Percentiles rank a stretch among this genome's conserved stretches.
Evolutionary conservation across 2,888 invertebrate genomes (phyloP).

Genomic region (Pilophorus perplexus): DNA sequence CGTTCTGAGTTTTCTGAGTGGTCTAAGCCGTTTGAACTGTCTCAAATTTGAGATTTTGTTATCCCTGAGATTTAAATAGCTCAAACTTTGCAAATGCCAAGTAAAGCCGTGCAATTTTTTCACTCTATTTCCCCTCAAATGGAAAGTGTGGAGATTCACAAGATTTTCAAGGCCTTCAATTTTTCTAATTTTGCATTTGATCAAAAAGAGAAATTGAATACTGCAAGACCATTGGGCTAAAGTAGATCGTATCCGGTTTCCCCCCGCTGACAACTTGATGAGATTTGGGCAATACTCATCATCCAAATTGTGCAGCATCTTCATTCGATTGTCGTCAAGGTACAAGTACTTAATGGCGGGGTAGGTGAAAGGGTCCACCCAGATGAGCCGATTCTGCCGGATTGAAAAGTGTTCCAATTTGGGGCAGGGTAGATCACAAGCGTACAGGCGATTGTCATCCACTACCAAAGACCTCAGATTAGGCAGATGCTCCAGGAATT

Average conservation of each 20-base stretch:
- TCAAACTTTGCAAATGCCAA: constrained; percentile 11
- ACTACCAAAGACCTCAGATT: background rate
- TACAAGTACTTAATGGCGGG: constrained; percentile 17
- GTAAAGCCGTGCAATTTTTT: constrained; percentile 29
- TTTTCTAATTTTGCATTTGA: constrained; percentile 49
- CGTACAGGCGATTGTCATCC: constrained; percentile 6
- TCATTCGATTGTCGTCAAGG: constrained; percentile 5
- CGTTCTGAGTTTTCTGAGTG: constrained; percentile 9
- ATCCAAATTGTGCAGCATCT: constrained; percentile 7
- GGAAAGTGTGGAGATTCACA: constrained; percentile 19
- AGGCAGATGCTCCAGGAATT: constrained; percentile 4
- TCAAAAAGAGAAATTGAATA: constrained; percentile 11
- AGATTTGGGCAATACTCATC: constrained; percentile 19
- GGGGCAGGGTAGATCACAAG: constrained; percentile 7
- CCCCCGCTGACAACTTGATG: background rate
- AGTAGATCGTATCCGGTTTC: constrained; percentile 6
- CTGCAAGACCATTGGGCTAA: constrained; percentile 14
- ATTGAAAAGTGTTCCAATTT: constrained; percentile 14
- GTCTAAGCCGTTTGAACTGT: constrained; percentile 17
- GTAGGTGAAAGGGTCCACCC: constrained; percentile 25
- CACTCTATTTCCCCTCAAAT: constrained; percentile 28
- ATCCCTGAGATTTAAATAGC: constrained; percentile 29
- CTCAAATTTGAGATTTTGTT: constrained; percentile 26
- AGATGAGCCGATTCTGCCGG: constrained; percentile 12
- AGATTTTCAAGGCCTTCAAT: constrained; percentile 32